Evolutionary conservation across 2,113 vertebrate genomes (phyloP).

Genomic region (Prochilodus magdalenae): DNA sequence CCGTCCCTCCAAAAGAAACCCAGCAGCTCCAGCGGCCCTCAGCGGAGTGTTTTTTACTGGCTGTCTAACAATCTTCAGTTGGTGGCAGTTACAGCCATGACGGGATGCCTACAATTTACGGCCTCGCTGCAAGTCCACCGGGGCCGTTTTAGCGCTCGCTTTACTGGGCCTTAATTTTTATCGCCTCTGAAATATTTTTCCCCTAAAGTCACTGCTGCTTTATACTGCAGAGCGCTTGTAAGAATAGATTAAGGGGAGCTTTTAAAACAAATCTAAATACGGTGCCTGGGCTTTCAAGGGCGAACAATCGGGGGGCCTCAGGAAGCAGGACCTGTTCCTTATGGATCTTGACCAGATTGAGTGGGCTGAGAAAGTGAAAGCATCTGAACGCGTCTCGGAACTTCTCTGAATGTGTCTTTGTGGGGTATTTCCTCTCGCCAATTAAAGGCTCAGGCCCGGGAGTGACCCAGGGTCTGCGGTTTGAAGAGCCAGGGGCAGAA

Average conservation of each 20-base stretch:
- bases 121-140: conserved; percentile 8
- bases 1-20: neutral
- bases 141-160: conserved; percentile 15
- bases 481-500: neutral
- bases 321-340: conserved; percentile 28
- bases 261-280: conserved; percentile 18
- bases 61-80: conserved; percentile 15
- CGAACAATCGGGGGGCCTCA: neutral
- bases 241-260: neutral
- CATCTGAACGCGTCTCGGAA: conserved; percentile 1
- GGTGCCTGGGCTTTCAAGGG: neutral
- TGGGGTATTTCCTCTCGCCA: conserved; percentile 41
- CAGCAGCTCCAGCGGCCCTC: neutral
- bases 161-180: conserved; percentile 8
- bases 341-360: conserved; percentile 19
- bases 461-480: neutral
- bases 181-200: conserved; percentile 13
- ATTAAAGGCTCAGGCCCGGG: conserved; percentile 15
- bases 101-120: conserved; percentile 17
- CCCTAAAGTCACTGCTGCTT: neutral
- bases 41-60: conserved; percentile 13
- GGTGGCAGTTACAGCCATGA: conserved; percentile 11
- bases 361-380: conserved; percentile 22
- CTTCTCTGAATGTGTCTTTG: conserved; percentile 20
- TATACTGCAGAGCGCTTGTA: conserved; percentile 9